These are phyloP conservation scores for Cataglyphis altisquamis DNA, from an alignment of 2,888 invertebrate genomes.

Conservation along the genomic window DNA sequence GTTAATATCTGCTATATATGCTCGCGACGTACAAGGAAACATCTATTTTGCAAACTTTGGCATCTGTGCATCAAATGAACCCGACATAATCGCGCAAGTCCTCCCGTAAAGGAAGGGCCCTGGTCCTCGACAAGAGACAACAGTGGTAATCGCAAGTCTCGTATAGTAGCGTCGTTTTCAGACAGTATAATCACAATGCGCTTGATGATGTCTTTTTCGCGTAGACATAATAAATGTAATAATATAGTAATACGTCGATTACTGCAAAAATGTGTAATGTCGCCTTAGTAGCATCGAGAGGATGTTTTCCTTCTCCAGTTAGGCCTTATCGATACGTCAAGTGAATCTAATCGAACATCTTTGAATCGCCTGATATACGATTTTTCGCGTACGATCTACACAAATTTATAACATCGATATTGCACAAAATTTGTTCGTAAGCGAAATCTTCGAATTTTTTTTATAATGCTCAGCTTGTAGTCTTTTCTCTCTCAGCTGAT, in stretches of 20 bases:
- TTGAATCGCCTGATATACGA: constrained; percentile 41
- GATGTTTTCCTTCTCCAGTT: constrained; percentile 43
- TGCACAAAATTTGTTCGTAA: not conserved
- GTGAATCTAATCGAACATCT: constrained; percentile 60
- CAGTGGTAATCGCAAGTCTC: constrained; percentile 51
- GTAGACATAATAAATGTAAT: constrained; percentile 58
- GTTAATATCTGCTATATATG: not conserved
- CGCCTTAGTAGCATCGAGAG: constrained; percentile 56
- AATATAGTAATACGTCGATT: constrained; percentile 62
- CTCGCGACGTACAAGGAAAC: not conserved
- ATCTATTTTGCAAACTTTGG: constrained; percentile 6
- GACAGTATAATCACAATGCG: constrained; percentile 80
- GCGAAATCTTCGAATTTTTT: constrained; percentile 16
- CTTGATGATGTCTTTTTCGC: constrained; percentile 77
- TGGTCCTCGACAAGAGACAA: constrained; percentile 76
- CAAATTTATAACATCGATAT: constrained; percentile 24
- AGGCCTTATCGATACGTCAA: constrained; percentile 66
- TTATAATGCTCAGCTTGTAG: not conserved
- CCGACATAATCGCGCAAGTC: constrained; percentile 57
- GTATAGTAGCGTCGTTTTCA: constrained; percentile 56
- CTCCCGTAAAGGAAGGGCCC: constrained; percentile 59
- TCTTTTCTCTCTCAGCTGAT: not conserved
- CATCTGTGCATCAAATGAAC: constrained; percentile 56
- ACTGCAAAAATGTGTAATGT: constrained; percentile 63
- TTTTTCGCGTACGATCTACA: constrained; percentile 3